phyloP scores from a whole-genome alignment of 1,140 invertebrate genomes.

The Luehdorfia chinensis region DNA sequence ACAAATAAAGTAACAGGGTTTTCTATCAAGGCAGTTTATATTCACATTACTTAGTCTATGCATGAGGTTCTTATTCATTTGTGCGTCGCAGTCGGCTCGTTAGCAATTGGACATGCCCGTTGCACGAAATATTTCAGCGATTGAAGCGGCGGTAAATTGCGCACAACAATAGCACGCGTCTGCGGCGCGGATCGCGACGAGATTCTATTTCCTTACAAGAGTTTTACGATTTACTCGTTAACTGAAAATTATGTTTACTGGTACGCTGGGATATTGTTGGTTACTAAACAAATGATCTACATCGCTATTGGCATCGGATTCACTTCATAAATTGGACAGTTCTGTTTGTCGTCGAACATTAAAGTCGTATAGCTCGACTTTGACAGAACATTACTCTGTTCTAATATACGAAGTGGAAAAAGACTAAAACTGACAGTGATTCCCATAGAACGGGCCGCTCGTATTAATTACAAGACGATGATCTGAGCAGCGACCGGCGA shows the following conservation, averaged over 20 bases:
- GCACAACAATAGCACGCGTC: slow-evolving; percentile 61
- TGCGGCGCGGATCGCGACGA: slow-evolving; percentile 36
- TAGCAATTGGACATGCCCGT: slow-evolving; percentile 75
- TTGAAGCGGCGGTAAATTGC: slow-evolving; percentile 75
- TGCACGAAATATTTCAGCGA: slow-evolving; percentile 76
- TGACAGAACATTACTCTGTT: slow-evolving; percentile 49
- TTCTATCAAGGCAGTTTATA: neutral
- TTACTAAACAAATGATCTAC: neutral
- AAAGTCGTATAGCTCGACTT: slow-evolving; percentile 23
- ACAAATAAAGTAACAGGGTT: no score
- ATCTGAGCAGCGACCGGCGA: slow-evolving; percentile 47
- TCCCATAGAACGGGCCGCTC: slow-evolving; percentile 48
- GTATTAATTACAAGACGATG: slow-evolving; percentile 70
- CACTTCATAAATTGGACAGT: slow-evolving; percentile 13
- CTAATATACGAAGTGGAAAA: slow-evolving; percentile 53
- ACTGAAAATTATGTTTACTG: slow-evolving; percentile 63
- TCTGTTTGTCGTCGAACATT: slow-evolving; percentile 8
- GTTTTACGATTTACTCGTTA: slow-evolving; percentile 70
- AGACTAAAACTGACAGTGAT: slow-evolving; percentile 56
- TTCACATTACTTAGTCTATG: slow-evolving; percentile 55
- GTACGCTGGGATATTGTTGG: slow-evolving; percentile 12
- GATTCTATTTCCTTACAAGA: slow-evolving; percentile 62
- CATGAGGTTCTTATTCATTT: slow-evolving; percentile 71
- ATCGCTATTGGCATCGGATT: slow-evolving; percentile 13
- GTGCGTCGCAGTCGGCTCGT: slow-evolving; percentile 70